Evolutionary conservation across 2,797 vertebrate genomes (phyloP).

Genomic region (Podarcis siculus): DNA sequence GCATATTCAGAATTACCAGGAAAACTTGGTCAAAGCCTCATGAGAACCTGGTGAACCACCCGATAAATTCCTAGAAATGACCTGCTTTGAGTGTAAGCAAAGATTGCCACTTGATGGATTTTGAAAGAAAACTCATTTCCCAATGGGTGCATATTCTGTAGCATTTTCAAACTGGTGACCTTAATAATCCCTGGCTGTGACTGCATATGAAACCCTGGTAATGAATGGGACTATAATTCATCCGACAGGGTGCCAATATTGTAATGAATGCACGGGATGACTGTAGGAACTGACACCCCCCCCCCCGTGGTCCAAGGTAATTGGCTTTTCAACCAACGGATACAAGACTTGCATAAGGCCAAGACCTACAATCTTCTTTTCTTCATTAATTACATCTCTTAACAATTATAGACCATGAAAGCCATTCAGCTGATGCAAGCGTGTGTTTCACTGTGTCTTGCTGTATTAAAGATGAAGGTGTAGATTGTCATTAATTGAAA

Average conservation of each 20-base stretch:
- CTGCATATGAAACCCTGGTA: background rate
- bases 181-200: background rate
- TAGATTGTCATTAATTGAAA: background rate
- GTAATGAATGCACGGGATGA: background rate
- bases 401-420: background rate
- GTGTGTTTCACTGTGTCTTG: background rate
- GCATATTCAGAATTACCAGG: no score
- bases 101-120: background rate
- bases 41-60: background rate
- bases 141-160: background rate
- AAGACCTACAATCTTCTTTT: background rate
- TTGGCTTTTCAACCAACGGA: background rate
- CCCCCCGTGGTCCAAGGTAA: no score
- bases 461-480: background rate
- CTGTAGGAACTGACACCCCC: background rate
- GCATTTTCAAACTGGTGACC: background rate
- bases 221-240: background rate
- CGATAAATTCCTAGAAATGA: background rate
- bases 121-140: background rate
- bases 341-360: background rate
- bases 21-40: background rate
- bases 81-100: conserved; percentile 1
- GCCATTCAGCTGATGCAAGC: background rate
- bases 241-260: background rate
- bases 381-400: background rate